These are phyloP conservation scores for Aurelia aurita DNA, from an alignment of 30 jellyfish, hydroid and myxozoan species.

Conservation along the genomic window DNA sequence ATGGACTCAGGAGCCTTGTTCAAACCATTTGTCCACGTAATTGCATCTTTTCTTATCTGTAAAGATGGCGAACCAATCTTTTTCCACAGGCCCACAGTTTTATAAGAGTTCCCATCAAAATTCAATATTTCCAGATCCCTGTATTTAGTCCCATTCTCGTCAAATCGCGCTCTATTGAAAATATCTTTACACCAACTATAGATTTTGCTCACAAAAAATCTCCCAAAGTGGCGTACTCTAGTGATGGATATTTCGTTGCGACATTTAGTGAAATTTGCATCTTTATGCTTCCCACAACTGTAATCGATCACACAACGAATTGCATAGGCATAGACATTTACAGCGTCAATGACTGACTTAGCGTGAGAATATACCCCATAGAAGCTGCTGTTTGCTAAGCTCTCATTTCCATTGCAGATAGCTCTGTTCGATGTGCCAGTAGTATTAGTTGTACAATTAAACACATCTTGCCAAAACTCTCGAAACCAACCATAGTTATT, in stretches of 20 bases:
- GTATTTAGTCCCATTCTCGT: conserved; percentile 9
- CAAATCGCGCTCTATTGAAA: not conserved
- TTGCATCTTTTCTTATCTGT: not conserved
- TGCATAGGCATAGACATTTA: conserved; percentile 18
- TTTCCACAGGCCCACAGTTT: conserved; percentile 34
- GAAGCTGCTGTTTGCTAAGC: conserved; percentile 13
- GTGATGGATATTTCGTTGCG: no score
- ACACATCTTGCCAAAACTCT: conserved; percentile 62
- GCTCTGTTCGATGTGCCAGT: not conserved
- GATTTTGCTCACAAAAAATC: no score
- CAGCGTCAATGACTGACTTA: conserved; percentile 51
- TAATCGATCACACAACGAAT: conserved; percentile 5
- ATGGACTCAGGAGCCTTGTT: conserved; percentile 29
- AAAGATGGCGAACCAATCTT: not conserved
- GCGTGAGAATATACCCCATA: conserved; percentile 37
- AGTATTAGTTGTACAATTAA: conserved; percentile 3
- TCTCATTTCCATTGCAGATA: conserved; percentile 47
- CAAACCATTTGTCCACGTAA: conserved; percentile 24
- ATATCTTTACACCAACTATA: not conserved
- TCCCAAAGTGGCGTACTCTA: not conserved
- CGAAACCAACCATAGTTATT: conserved; percentile 55
- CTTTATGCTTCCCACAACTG: not conserved
- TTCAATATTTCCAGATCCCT: conserved; percentile 29
- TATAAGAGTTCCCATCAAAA: conserved; percentile 34
- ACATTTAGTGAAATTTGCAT: not conserved